Conservation (phyloP, 1,140 invertebrate species). For the Aphis craccivora region DNA sequence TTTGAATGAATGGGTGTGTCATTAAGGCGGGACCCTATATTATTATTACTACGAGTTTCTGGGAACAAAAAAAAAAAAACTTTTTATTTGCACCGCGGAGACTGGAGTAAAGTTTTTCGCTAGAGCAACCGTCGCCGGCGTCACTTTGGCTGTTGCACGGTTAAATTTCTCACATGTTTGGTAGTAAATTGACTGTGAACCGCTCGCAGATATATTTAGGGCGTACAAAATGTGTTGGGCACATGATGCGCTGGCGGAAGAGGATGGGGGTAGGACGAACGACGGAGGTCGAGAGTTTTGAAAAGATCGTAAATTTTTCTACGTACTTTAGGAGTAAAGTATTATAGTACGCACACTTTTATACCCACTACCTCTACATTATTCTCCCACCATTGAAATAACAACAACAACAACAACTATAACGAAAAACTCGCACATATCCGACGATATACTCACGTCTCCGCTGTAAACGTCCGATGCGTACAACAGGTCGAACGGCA, state of each 20-base stretch:
- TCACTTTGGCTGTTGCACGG: background rate
- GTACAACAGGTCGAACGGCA: conserved; percentile 96
- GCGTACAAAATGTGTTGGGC: background rate
- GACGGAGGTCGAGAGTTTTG: background rate
- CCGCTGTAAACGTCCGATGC: conserved; percentile 84
- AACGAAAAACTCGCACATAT: background rate
- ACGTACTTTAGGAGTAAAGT: conserved; percentile 40
- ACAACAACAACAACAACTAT: background rate
- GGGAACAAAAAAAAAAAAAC: background rate
- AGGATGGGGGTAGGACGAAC: background rate
- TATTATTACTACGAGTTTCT: background rate
- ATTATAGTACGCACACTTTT: background rate
- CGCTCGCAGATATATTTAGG: background rate
- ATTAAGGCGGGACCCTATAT: background rate
- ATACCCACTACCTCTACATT: background rate
- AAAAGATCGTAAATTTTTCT: conserved; percentile 42
- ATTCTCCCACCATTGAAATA: background rate
- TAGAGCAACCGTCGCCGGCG: background rate
- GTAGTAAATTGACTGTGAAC: conserved; percentile 47
- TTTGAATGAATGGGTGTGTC: background rate
- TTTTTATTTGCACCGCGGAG: background rate
- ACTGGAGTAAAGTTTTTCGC: background rate
- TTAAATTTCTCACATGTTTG: conserved; percentile 39
- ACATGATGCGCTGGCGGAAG: background rate
- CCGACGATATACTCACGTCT: conserved; percentile 72